Percentiles rank a stretch among this genome's conserved stretches.
Conservation (phyloP, 2,113 vertebrate genomes). For the Phoxinus phoxinus region DNA sequence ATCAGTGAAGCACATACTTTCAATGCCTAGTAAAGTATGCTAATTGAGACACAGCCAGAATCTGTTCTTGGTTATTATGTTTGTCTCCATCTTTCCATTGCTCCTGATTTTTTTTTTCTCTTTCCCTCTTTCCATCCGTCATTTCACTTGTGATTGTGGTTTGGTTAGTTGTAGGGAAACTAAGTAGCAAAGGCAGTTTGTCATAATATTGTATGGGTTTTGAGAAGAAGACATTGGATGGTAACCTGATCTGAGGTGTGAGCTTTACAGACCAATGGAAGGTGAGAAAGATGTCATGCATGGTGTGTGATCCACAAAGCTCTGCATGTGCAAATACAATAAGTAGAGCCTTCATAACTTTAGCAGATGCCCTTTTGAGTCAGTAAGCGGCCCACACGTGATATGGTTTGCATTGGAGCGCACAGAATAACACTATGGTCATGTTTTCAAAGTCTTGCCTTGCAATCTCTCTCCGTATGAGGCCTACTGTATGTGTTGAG, state of each 20-base stretch:
- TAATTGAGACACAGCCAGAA: background rate
- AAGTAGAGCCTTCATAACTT: constrained; percentile 37
- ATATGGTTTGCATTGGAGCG: constrained; percentile 56
- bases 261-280: constrained; percentile 43
- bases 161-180: constrained; percentile 50
- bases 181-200: constrained; percentile 58
- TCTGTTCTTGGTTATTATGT: background rate
- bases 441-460: constrained; percentile 47
- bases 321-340: constrained; percentile 1
- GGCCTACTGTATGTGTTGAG: constrained; percentile 57
- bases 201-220: constrained; percentile 38
- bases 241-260: constrained; percentile 64
- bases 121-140: background rate
- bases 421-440: constrained; percentile 56
- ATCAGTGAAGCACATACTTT: background rate
- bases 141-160: constrained; percentile 29
- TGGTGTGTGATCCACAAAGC: background rate
- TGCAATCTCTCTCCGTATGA: constrained; percentile 23
- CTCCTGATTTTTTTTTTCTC: background rate
- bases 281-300: constrained; percentile 46
- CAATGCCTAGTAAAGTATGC: background rate
- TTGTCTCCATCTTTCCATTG: background rate
- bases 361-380: constrained; percentile 49
- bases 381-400: constrained; percentile 57
- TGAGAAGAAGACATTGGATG: constrained; percentile 57